Base-by-base conservation (phyloP, 1,140 invertebrate genomes). In the Chionoecetes opilio region DNA sequence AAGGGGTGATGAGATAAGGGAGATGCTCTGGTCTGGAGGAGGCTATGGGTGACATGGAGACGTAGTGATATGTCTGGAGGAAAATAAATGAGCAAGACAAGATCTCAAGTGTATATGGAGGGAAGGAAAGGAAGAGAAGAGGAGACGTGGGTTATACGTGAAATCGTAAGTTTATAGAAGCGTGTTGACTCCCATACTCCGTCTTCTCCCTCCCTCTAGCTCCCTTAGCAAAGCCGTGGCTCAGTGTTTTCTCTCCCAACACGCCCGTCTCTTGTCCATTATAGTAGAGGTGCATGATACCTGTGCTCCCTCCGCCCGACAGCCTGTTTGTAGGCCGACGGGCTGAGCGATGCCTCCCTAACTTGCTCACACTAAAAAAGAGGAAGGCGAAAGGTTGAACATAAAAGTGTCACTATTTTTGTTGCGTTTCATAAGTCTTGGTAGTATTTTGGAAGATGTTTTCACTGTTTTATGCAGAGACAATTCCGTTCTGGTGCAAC, bases 81-180 rank as follows among this genome's bases (percentile, higher is more conserved):
- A n/a, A 75, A 75, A 26, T 17, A 2, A n/a, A 75, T 17, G 63
- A 75, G 63, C 26, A 75, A 75, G 63, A 75, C 21, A 26, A 75
- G 63, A n/a, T 26, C 21, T 75, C n/a, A 75, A 75, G 63, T n/a
- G 63, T 75, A 75, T 75, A 75, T 75, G 63, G 63, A 75, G 63
- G n/a, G n/a, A 75, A 75, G 63, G 63, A 75, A 75, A n/a, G 63
- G 63, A 75, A n/a, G 63, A 75, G 63, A n/a, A 75, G 63, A 75
- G 11, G 63, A 75, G 63, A n/a, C 63, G 21, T 75, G 63, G 63
- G 63, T 26, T 26, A 75, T 46, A 14, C 11, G 63, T n/a, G 63
- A n/a, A 75, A 26, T 6, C 63, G 21, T 26, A n/a, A n/a, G 63
- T 75, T 75, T 75, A 75, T 75, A 75, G 63, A 75, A 75, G 63